Evolutionary conservation across 2,888 invertebrate species (phyloP).

Genomic region (Trachelus iudaicus): DNA sequence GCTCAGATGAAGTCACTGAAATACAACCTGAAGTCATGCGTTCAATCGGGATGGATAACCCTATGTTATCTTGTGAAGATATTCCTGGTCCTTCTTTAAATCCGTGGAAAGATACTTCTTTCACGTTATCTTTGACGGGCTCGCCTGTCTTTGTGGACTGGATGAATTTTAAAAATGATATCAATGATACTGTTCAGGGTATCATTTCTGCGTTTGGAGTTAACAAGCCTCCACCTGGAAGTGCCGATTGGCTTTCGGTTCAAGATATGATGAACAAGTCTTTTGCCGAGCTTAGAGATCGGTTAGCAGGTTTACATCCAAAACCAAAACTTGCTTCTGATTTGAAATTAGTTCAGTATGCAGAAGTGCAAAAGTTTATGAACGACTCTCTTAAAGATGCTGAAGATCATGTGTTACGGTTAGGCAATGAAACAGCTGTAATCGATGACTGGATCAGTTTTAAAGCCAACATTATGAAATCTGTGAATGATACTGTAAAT

Average conservation of each 20-base stretch:
- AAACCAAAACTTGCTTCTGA: neutral
- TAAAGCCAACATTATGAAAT: slow-evolving; percentile 27
- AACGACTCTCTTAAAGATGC: slow-evolving; percentile 10
- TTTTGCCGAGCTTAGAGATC: slow-evolving; percentile 36
- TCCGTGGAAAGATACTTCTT: slow-evolving; percentile 68
- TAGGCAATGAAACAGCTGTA: neutral
- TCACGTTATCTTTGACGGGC: slow-evolving; percentile 8
- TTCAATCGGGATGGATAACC: slow-evolving; percentile 70
- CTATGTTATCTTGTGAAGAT: slow-evolving; percentile 73
- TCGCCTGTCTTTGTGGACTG: slow-evolving; percentile 22
- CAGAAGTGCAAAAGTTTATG: neutral
- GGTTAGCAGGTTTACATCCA: slow-evolving; percentile 31
- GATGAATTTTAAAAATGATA: slow-evolving; percentile 34
- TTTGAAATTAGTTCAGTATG: neutral
- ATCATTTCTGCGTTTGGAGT: slow-evolving; percentile 33
- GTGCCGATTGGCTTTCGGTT: slow-evolving; percentile 36
- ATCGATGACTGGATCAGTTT: slow-evolving; percentile 39
- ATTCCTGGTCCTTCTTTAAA: slow-evolving; percentile 71
- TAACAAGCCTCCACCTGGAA: slow-evolving; percentile 23
- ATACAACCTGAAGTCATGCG: slow-evolving; percentile 80
- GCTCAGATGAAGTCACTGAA: slow-evolving; percentile 74
- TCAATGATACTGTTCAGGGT: slow-evolving; percentile 40
- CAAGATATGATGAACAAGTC: slow-evolving; percentile 37
- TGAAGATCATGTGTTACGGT: slow-evolving; percentile 8
- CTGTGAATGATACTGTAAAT: slow-evolving; percentile 31